These are phyloP conservation scores for Sinocyclocheilus anophthalmus DNA, from an alignment of 2,113 vertebrate genomes.

Conservation along the genomic window DNA sequence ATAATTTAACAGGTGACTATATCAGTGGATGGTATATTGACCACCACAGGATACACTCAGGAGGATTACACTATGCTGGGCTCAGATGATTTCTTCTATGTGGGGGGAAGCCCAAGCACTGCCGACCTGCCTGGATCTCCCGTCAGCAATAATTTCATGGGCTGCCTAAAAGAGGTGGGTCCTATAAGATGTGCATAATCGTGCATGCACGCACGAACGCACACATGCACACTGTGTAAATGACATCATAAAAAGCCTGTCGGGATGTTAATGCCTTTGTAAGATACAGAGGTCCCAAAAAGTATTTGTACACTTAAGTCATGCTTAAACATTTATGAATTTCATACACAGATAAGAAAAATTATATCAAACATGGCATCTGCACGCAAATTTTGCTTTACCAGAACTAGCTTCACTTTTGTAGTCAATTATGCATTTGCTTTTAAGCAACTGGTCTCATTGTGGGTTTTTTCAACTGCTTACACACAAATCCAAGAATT, in stretches of 20 bases:
- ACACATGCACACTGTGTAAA: constrained; percentile 11
- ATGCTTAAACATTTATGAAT: neutral
- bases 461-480: neutral
- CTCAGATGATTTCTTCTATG: constrained; percentile 98
- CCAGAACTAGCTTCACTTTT: neutral
- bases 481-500: too few species aligned
- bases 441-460: neutral
- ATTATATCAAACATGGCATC: neutral
- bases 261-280: neutral
- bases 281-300: neutral
- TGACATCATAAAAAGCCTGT: neutral
- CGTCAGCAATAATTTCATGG: constrained; percentile 99
- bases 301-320: neutral
- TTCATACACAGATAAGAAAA: neutral
- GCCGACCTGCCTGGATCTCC: constrained; percentile 96
- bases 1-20: constrained; percentile 91
- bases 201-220: neutral
- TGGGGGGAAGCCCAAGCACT: constrained; percentile 95
- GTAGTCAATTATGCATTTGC: neutral
- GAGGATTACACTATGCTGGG: constrained; percentile 99
- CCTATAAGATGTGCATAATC: neutral
- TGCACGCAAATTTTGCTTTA: neutral
- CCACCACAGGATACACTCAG: constrained; percentile 97
- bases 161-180: constrained; percentile 94
- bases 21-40: constrained; percentile 97